phyloP scores from a whole-genome alignment of 2,113 vertebrate species.

The Galemys pyrenaicus region DNA sequence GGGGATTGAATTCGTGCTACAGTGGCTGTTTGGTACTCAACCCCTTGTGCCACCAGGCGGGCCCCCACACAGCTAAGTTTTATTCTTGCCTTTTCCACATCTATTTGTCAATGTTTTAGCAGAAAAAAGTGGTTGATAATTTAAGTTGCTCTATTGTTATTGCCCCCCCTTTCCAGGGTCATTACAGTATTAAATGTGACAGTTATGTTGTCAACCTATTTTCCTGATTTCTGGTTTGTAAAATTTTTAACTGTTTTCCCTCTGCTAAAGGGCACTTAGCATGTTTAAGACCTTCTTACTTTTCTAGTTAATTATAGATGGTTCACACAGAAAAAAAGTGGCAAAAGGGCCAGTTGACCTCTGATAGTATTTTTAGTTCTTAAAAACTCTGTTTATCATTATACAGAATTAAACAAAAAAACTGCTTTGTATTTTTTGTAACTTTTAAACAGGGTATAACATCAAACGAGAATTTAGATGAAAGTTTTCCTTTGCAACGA shows the following conservation, averaged over 20 bases:
- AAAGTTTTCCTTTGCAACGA: not conserved
- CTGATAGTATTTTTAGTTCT: not conserved
- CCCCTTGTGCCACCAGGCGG: no score
- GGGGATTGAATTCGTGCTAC: no score
- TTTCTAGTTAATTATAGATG: not conserved
- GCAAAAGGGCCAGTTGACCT: not conserved
- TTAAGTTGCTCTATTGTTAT: no score
- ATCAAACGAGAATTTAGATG: not conserved
- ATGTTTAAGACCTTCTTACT: not conserved
- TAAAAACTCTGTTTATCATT: not conserved
- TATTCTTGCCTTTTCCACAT: no score
- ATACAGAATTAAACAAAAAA: not conserved
- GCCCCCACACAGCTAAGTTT: no score
- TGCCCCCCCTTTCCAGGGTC: no score
- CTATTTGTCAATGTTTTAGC: no score
- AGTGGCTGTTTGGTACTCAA: no score
- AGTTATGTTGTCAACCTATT: not conserved
- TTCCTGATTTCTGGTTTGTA: not conserved
- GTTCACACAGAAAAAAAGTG: not conserved
- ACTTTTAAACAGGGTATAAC: not conserved
- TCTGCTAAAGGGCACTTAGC: not conserved
- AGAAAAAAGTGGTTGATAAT: no score
- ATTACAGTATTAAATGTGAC: no score
- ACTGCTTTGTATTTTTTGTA: slow-evolving; percentile 6
- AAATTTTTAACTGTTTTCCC: slow-evolving; percentile 23